Evolutionary conservation across 2,888 invertebrate species (phyloP), one percentile per base, ranked within the genome.

Genomic region (Cataglyphis cursor): DNA sequence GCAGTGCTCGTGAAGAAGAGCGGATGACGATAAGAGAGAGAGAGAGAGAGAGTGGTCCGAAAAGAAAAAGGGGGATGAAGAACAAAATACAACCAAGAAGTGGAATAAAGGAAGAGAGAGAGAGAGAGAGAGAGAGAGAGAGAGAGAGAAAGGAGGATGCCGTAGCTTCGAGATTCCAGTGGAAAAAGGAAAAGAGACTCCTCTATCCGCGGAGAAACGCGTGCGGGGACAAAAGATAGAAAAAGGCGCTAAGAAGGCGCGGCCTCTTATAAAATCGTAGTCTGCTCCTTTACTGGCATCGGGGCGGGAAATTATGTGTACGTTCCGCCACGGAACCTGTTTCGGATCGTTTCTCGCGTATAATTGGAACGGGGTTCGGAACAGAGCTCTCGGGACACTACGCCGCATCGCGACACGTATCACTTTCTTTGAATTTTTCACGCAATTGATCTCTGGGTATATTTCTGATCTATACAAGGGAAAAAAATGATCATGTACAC

Each of bases 321-420:
- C 94, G 93, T 94, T 93, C 93, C 94, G 88, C 59, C 85, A 88
- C 88, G 90, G 91, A 94, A 94, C 94, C 93, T 92, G 94, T 94
- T 94, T 93, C 92, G 90, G 89, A 85, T 87, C 91, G 91, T 93
- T 92, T 92, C 93, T 93, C 91, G 87, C 90, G 88, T 93, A 93
- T 94, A 94, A 94, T 94, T 94, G 93, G 93, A 93, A 93, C 93
- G 59, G 48, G 44, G 92, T 92, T 90, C 91, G 89, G 87, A 87
- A 81, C 85, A 3, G 81, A 82, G 78, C 83, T 83, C 74, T 83
- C 65, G 73, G 87, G 86, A 88, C 89, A 88, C 74, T 84, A 90
- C 64, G 78, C 61, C 68, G 83, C 85, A 68, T 80, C 72, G 51
- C n/a, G 57, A 59, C 59, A 72, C 68, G 59, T 57, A 44, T 59